Base-by-base conservation (phyloP, 2,888 invertebrate species). In the Drosophila silvestris region DNA sequence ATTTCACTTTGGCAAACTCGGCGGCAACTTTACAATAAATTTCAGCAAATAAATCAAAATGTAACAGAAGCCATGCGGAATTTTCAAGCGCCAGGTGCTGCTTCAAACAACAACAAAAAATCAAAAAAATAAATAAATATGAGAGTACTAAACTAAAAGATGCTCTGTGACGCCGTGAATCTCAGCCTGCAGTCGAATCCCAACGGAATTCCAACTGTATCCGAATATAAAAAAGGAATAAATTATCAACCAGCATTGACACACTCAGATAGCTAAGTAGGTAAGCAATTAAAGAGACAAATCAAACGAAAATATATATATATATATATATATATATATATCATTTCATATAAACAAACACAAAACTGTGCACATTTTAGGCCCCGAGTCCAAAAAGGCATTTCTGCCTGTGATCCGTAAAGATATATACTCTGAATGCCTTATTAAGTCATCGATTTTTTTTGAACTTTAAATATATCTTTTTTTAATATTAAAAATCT, bases 41-140 rank as follows among this genome's bases (percentile, higher is more conserved):
- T 90, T 90, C 83, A 81, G 80, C 90, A 87, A 87, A 87, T 87
- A 87, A 87, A 87, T 87, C 86, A 87, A 87, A 87, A 89, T 86
- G 89, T 85, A 79, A 86, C 81, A 78, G 81, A 85, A 89, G 87
- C 85, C 86, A 79, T 70, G 89, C 71, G 79, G 76, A 81, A 85
- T 79, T 86, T 85, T 75, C 79, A 85, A 83, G 86, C 84, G 84
- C 66, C 89, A 85, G 85, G 89, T 85, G 89, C 73, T 73, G 70
- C 74, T 54, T 19, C 50, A 61, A 70, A 53, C 63, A 57, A 41
- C 28, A 59, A 58, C 44, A 33, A 44, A 33, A 30, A 37, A 41
- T 19, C 6, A 37, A 22, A 9, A 9, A 26, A 30, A n/a, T 10
- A 16, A 3, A 47, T 47, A 7, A 22, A 47, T 16, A 2, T 9